Evolutionary conservation across 2,888 invertebrate species (phyloP), one percentile per base, ranked within the genome.

Genomic region (Polyploca ridens): DNA sequence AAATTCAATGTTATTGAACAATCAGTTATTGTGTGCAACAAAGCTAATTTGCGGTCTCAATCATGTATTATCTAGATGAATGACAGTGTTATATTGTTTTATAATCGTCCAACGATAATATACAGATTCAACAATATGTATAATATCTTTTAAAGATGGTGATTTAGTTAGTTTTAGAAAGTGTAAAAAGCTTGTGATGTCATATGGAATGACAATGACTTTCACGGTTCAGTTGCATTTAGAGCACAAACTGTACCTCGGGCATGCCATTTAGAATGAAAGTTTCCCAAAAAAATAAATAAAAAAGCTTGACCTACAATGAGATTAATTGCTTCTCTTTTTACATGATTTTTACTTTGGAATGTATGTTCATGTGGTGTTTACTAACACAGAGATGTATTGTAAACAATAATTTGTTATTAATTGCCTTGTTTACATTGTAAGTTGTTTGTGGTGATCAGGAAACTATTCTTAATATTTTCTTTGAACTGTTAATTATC

Each of bases 221-320:
- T 93, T 94, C 93, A 94, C 92, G 93, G 93, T 93, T 93, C 90
- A 92, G 87, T 83, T 92, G 89, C 87, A 93, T 91, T 90, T 89
- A 76, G 93, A 90, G 87, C 91, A 87, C 84, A 85, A 91, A 91
- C 91, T 89, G 91, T 92, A 91, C 88, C 87, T 89, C 78, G 69
- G 79, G 77, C 81, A 80, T 82, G 83, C 81, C 81, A 85, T 87
- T 88, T 87, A 81, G 87, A 61, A 90, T 90, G 93, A 93, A 93
- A 92, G 91, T 89, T 85, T 82, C 75, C 82, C 72, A 90, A 92
- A 89, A 89, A 84, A 61, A 41, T 54, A 82, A 78, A 68, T 75
- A 79, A 83, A 87, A 86, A 85, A 86, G 78, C 77, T 69, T 70
- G 85, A 87, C 90, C 88, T 74, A 86, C 82, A 76, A 79, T 74